Evolutionary conservation across 2,888 invertebrate genomes (phyloP).

Genomic region (Neoscelio sp.): DNA sequence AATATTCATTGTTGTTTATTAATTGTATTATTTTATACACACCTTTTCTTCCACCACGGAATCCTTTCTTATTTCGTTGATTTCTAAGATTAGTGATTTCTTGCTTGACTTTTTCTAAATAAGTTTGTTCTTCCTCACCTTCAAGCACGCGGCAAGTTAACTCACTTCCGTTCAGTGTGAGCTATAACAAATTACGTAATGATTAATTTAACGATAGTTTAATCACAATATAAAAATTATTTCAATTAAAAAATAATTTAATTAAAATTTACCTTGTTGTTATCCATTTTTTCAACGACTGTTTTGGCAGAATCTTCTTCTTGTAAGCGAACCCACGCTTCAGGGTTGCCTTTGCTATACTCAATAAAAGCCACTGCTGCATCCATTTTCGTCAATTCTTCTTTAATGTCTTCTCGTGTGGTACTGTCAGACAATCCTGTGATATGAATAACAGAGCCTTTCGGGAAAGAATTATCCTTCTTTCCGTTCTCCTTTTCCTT

Average conservation of each 20-base stretch:
- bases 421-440: slow-evolving; percentile 86
- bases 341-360: slow-evolving; percentile 89
- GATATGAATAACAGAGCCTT: slow-evolving; percentile 90
- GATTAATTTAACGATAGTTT: background rate
- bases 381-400: slow-evolving; percentile 86
- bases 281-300: slow-evolving; percentile 86
- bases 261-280: slow-evolving; percentile 86
- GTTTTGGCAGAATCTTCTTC: slow-evolving; percentile 89
- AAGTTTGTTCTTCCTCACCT: slow-evolving; percentile 79
- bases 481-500: slow-evolving; percentile 67
- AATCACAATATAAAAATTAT: background rate
- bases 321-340: slow-evolving; percentile 89
- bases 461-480: slow-evolving; percentile 85
- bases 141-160: slow-evolving; percentile 76
- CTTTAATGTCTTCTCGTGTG: slow-evolving; percentile 90
- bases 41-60: slow-evolving; percentile 79
- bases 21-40: slow-evolving; percentile 3
- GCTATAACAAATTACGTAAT: slow-evolving; percentile 62
- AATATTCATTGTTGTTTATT: no score
- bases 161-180: slow-evolving; percentile 68
- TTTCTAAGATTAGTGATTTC: slow-evolving; percentile 84
- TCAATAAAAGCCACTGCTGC: slow-evolving; percentile 89
- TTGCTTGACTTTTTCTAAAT: slow-evolving; percentile 75
- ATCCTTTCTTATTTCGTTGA: slow-evolving; percentile 79
- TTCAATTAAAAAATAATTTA: background rate